A percentile compares a stretch with the other conserved stretches of the same genome.
Conservation (phyloP, 2,888 invertebrate genomes). For the Meta bourneti region DNA sequence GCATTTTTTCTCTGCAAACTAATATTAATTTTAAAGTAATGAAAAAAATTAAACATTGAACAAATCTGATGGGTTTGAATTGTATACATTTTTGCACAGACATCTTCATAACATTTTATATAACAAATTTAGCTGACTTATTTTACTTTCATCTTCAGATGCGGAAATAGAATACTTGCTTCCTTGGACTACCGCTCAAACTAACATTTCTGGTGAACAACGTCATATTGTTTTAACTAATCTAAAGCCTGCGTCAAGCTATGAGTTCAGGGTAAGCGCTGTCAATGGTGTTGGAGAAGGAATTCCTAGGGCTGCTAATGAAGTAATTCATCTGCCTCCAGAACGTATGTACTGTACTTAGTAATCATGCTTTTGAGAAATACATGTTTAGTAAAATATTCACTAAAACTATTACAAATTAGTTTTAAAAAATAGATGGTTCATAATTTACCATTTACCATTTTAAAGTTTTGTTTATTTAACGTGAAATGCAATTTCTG, state of each 20-base stretch:
- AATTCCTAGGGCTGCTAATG: constrained; percentile 92
- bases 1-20: too few species aligned
- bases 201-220: constrained; percentile 90
- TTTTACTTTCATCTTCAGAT: constrained; percentile 4
- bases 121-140: too few species aligned
- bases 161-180: constrained; percentile 80
- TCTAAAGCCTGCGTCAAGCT: constrained; percentile 95
- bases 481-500: too few species aligned
- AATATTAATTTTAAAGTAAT: too few species aligned
- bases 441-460: background rate
- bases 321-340: constrained; percentile 94
- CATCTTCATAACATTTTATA: too few species aligned
- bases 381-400: background rate
- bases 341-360: constrained; percentile 87
- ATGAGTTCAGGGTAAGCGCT: constrained; percentile 98
- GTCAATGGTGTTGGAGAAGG: constrained; percentile 98
- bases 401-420: background rate
- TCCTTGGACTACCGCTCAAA: constrained; percentile 93
- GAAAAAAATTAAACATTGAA: too few species aligned
- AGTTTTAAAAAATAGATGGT: background rate
- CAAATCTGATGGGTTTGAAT: too few species aligned
- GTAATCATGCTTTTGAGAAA: background rate
- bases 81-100: too few species aligned
- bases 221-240: constrained; percentile 90
- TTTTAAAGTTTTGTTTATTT: too few species aligned